A percentile compares a stretch with the other conserved stretches of the same genome.
Conservation (phyloP, 2,888 invertebrate species). For the Fabriciana adippe region DNA sequence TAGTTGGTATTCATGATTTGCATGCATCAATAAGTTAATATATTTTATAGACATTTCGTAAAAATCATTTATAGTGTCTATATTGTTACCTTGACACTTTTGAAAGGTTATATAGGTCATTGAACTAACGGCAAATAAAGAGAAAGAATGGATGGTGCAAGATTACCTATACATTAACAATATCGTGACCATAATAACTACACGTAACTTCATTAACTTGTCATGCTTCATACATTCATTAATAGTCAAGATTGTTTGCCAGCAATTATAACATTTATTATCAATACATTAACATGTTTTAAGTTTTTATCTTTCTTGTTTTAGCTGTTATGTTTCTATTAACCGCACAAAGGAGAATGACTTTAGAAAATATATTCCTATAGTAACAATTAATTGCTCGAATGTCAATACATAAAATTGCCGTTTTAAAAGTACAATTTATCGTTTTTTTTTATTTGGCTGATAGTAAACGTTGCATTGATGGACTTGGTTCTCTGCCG, state of each 20-base stretch:
- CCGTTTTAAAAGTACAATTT: background rate
- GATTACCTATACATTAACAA: conserved; percentile 51
- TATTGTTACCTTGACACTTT: conserved; percentile 9
- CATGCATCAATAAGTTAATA: no score
- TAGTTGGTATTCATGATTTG: no score
- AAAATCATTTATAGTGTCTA: background rate
- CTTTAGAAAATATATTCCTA: conserved; percentile 5
- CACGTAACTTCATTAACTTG: conserved; percentile 44
- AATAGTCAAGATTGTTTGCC: conserved; percentile 34
- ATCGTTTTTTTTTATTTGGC: background rate
- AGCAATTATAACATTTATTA: conserved; percentile 34
- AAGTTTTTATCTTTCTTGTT: conserved; percentile 19
- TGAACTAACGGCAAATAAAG: conserved; percentile 65
- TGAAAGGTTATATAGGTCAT: conserved; percentile 57
- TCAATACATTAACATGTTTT: conserved; percentile 26
- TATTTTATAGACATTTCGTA: background rate
- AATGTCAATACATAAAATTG: conserved; percentile 8
- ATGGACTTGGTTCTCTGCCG: background rate
- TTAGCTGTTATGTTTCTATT: conserved; percentile 11
- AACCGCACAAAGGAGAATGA: background rate
- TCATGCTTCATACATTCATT: conserved; percentile 42
- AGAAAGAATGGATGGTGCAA: conserved; percentile 47
- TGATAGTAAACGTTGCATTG: background rate
- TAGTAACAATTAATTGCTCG: conserved; percentile 1
- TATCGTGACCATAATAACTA: conserved; percentile 49